A percentile compares a stretch with the other conserved stretches of the same genome.
Evolutionary conservation across 2,888 invertebrate species (phyloP).

Genomic region (Stenchaetothrips biformis): DNA sequence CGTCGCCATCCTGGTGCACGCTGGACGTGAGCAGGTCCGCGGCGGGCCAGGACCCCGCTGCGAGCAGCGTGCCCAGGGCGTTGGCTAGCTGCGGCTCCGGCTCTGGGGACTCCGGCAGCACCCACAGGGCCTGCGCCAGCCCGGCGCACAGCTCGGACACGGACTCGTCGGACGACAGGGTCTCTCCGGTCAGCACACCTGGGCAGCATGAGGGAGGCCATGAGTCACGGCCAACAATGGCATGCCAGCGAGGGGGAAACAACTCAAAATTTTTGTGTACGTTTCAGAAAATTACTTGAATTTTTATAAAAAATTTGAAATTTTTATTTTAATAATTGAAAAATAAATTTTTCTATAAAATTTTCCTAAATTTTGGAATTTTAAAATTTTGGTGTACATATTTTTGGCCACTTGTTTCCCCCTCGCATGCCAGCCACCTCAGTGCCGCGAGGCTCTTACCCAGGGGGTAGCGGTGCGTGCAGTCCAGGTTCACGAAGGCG

Average conservation of each 20-base stretch:
- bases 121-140: conserved; percentile 21
- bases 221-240: background rate
- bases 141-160: conserved; percentile 2
- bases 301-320: too few species aligned
- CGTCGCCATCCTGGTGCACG: background rate
- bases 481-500: conserved; percentile 40
- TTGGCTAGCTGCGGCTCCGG: conserved; percentile 25
- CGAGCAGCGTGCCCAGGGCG: conserved; percentile 28
- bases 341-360: too few species aligned
- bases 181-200: background rate
- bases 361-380: too few species aligned
- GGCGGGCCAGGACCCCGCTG: background rate
- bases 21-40: conserved; percentile 15
- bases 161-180: background rate
- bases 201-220: background rate
- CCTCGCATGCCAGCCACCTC: background rate
- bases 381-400: too few species aligned
- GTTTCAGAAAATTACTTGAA: too few species aligned
- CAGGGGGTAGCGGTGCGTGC: conserved; percentile 37
- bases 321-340: too few species aligned
- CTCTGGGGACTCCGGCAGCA: conserved; percentile 26
- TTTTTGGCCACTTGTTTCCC: too few species aligned
- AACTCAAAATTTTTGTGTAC: too few species aligned
- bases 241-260: too few species aligned
- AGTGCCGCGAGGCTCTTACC: conserved; percentile 35